Evolutionary conservation across 92 coral and sea anemone species (phyloP), one percentile per base, ranked within the genome.

Genomic region (Porites lobata): DNA sequence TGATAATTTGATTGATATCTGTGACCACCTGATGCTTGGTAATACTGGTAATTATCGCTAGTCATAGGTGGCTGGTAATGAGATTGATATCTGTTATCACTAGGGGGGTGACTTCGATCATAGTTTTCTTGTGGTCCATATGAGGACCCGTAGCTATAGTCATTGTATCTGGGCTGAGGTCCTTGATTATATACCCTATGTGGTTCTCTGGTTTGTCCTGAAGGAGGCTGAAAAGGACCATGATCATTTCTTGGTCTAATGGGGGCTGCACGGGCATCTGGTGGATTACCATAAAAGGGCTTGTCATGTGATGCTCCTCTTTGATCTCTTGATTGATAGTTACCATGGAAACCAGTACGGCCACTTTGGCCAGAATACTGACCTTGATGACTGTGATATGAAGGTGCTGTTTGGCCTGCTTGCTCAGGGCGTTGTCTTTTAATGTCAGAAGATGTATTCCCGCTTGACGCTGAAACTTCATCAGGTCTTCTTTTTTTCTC

Each of bases 401-500:
- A 66, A 76, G 77, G 74, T 24, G 66, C 13, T 18, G 82, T 21
- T 9, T 50, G 59, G 4, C 69, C 63, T 5, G 20, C 72, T 17
- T 50, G 85, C 71, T 38, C 81, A 50, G 13, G 10, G 11, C 72
- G 65, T 67, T 52, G 64, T 67, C 75, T 18, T 79, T 77, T 89
- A 32, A 59, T 20, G 8, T 19, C 87, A 10, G 84, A 59, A 9
- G 83, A 80, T 64, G 38, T 74, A n/a, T 47, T 56, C 62, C 11
- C 85, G 50, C 19, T 53, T 32, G 50, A 15, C 9, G 21, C 21
- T 14, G 65, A 14, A 54, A 13, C 76, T 67, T 68, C 83, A 10
- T 24, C 71, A 15, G 78, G 65, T 57, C 69, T 89, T 9, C 85
- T 70, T 61, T 88, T 81, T 57, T 69, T 76, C 75, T 75, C 94